phyloP scores from a whole-genome alignment of 2,888 invertebrate genomes.

The Andrena hattorfiana region DNA sequence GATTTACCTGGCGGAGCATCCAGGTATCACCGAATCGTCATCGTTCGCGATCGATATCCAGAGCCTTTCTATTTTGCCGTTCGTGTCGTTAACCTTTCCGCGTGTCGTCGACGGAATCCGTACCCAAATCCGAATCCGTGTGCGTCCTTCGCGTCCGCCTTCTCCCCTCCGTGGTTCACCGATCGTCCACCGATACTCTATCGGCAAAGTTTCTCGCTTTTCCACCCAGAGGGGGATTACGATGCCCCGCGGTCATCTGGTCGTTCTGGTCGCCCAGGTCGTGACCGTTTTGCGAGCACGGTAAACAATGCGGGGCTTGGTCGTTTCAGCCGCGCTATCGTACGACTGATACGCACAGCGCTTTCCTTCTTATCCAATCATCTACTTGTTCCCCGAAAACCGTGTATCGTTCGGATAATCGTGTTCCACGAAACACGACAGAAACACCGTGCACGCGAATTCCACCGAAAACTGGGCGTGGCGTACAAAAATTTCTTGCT shows the following conservation, averaged over 20 bases:
- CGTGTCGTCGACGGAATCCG: background rate
- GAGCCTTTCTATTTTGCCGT: conserved; percentile 15
- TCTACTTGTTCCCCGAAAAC: background rate
- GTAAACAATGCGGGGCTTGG: too few relatives aligned
- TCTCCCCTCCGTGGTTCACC: background rate
- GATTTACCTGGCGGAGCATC: conserved; percentile 1
- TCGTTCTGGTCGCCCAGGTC: background rate
- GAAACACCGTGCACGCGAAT: background rate
- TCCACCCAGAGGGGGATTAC: too few relatives aligned
- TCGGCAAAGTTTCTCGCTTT: too few relatives aligned
- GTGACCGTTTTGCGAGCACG: background rate
- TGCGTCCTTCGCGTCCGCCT: background rate
- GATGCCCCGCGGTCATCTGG: too few relatives aligned
- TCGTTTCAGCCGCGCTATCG: too few relatives aligned
- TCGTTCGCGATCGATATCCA: conserved; percentile 36
- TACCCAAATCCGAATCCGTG: background rate
- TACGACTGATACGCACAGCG: too few relatives aligned
- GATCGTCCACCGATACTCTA: too few relatives aligned
- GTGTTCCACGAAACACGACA: background rate
- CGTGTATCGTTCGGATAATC: background rate
- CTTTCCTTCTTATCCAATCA: background rate
- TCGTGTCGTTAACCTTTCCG: conserved; percentile 25
- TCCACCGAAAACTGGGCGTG: conserved; percentile 46
- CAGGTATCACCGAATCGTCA: background rate
- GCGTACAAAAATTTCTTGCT: conserved; percentile 39